Evolutionary conservation across 2,888 invertebrate species (phyloP), one percentile per base, ranked within the genome.

Genomic region (Sminthurinus aureus): DNA sequence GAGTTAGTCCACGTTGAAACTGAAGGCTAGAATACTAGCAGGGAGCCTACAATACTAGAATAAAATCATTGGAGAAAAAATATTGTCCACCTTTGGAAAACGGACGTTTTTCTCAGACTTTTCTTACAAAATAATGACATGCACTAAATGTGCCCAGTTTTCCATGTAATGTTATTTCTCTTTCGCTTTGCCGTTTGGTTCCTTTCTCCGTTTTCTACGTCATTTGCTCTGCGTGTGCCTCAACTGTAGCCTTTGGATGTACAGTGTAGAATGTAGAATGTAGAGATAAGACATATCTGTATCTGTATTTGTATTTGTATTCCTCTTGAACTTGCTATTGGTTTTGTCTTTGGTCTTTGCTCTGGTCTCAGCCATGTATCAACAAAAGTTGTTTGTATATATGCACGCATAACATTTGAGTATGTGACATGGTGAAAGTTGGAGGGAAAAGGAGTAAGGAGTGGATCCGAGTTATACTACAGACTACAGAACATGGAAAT

Each of bases 81-180:
- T 80, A 80, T 80, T 80, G 73, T 80, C 80, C 80, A 80, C 73
- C 80, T 80, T 69, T 26, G n/a, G 11, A 24, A 73, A 18, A 20
- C 69, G 51, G 80, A 80, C 80, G 24, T 69, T 26, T 80, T 71
- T 73, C 71, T n/a, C 38, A 38, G 38, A n/a, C n/a, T n/a, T n/a
- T 38, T 38, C 38, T 6, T 38, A 71, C 51, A 73, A 80, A 80
- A 67, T 80, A 80, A 80, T 80, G 80, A 80, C 80, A 80, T 80
- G 80, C 80, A 80, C 69, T 80, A 80, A 80, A 67, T 80, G 80
- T 67, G 51, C 52, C 64, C 66, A 69, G 18, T n/a, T n/a, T 52
- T 50, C 69, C 80, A 38, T 51, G 24, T 52, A 24, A 15, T 52
- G 4, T 24, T 51, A 71, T 58, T 51, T 52, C 51, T 76, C 18